A percentile compares a stretch with the other conserved stretches of the same genome.
Evolutionary conservation across 2,888 invertebrate genomes (phyloP).

Genomic region (Antheraea yamamai): DNA sequence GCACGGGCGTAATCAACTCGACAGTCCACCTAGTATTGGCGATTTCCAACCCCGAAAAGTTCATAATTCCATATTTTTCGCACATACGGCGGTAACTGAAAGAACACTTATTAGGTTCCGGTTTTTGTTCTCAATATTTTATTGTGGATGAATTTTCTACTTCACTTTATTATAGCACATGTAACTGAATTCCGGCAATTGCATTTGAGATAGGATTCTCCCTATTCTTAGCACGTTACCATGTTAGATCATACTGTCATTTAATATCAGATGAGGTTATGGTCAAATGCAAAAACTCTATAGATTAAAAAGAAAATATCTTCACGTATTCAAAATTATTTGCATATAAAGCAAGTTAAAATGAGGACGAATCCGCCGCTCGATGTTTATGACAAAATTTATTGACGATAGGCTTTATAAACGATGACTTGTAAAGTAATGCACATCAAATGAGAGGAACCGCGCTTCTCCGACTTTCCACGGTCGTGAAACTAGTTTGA

Average conservation of each 20-base stretch:
- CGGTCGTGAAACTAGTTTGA: constrained; percentile 10
- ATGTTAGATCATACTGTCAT: not conserved
- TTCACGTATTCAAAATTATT: not conserved
- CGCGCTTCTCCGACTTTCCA: constrained; percentile 1
- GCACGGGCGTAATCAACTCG: not conserved
- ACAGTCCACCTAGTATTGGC: no score
- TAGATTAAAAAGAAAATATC: not conserved
- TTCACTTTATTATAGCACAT: no score
- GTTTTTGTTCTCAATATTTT: no score
- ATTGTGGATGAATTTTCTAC: no score
- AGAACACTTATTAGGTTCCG: no score
- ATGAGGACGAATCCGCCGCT: not conserved
- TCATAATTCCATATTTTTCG: no score
- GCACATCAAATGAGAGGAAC: constrained; percentile 1
- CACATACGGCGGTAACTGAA: no score
- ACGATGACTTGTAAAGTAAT: constrained; percentile 4
- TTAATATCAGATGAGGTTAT: not conserved
- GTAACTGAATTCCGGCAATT: no score
- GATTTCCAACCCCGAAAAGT: no score
- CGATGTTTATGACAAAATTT: not conserved
- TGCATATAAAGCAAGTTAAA: not conserved
- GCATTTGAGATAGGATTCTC: no score
- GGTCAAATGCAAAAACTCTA: not conserved
- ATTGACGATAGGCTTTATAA: not conserved
- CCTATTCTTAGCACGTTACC: no score